Conservation (phyloP, 2,797 vertebrate genomes). For the Syngnathus rostellatus region DNA sequence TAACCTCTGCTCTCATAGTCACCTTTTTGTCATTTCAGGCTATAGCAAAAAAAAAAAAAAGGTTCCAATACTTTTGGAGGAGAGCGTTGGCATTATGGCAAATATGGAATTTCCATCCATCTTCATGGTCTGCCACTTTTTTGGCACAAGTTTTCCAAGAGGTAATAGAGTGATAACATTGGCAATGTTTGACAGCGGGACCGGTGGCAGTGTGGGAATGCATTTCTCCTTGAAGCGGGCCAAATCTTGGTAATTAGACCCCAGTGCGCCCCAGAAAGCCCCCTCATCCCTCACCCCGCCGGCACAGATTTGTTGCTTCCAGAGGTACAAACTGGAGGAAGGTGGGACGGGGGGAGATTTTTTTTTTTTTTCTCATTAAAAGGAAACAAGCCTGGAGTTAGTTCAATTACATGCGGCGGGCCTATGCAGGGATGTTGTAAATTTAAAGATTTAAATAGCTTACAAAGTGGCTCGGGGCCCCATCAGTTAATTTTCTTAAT, state of each 20-base stretch:
- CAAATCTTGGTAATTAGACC: constrained; percentile 45
- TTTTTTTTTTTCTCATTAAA: constrained; percentile 83
- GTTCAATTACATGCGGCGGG: constrained; percentile 94
- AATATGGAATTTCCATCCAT: neutral
- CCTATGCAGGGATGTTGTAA: constrained; percentile 98
- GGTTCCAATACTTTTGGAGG: no score
- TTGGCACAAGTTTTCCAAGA: neutral
- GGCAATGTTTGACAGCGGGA: constrained; percentile 35
- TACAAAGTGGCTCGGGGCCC: constrained; percentile 93
- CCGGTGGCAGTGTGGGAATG: constrained; percentile 30
- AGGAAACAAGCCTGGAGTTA: constrained; percentile 96
- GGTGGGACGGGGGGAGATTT: constrained; percentile 19
- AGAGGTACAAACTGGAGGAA: constrained; percentile 80
- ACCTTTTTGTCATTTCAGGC: no score
- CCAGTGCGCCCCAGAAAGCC: constrained; percentile 33
- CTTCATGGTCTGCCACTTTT: neutral
- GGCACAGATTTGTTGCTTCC: constrained; percentile 78
- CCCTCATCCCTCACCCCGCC: constrained; percentile 57
- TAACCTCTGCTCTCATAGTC: no score
- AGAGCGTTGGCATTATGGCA: neutral
- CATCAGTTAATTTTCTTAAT: constrained; percentile 99
- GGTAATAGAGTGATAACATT: constrained; percentile 15
- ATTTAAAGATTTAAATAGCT: constrained; percentile 99
- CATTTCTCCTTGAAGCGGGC: constrained; percentile 34
- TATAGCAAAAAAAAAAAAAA: no score